Evolutionary conservation across 2,888 invertebrate genomes (phyloP), one percentile per base, ranked within the genome.

Genomic region (Listrodromus nycthemerus): DNA sequence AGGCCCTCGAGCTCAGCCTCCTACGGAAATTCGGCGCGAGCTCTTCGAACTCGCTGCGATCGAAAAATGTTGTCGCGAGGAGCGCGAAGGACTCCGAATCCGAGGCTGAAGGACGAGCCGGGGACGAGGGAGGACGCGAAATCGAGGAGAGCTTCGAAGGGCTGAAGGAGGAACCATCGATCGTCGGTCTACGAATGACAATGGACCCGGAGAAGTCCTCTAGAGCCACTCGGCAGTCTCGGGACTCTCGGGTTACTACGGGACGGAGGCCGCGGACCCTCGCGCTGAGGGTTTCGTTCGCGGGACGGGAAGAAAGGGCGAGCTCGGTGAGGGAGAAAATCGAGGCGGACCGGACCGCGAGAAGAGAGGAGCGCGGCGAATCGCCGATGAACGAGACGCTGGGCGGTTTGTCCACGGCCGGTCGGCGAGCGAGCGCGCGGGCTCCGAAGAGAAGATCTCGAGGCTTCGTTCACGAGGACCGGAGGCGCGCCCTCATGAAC

Each of bases 111-210:
- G 41, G 30, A 27, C 66, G 61, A 10, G 7, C 8, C n/a, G 21
- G 7, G 4, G 5, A 65, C 41, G 19, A 33, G 19, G 61, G 37
- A 6, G 24, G 45, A 24, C n/a, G 37, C 27, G 52, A 50, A 10
- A 70, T 79, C 3, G 66, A 58, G 5, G 48, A 41, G 30, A 67
- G 52, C 33, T 41, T 83, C 10, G 80, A 83, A 45, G 10, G n/a
- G 52, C 6, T 76, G 5, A 58, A 41, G n/a, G 66, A 71, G 0
- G 83, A 83, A 66, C 80, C 80, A 16, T 80, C 83, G 65, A 76
- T 67, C 50, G 76, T 83, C 2, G 76, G 76, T 76, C 71, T 80
- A 13, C 48, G 76, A 30, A 75, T 83, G 61, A 71, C 61, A 13
- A 63, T 83, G 61, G 41, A 80, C 30, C 37, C 70, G 2, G 50